Conservation (phyloP, 2,113 vertebrate species). For the Corythornis vintsioides region DNA sequence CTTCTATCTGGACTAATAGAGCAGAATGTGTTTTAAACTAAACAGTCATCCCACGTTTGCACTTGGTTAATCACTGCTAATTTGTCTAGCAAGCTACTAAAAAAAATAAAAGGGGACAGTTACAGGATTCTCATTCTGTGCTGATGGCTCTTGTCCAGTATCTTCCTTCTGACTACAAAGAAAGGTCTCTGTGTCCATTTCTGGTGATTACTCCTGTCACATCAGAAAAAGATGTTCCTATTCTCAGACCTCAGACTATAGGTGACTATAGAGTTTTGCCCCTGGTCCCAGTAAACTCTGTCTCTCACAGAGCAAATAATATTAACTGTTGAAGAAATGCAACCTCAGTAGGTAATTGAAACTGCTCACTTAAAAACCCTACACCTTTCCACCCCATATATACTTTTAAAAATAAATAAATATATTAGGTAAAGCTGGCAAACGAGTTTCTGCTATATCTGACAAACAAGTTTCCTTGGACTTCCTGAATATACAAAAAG, state of each 20-base stretch:
- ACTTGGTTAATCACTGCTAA: background rate
- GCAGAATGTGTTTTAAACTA: conserved; percentile 48
- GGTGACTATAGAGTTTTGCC: background rate
- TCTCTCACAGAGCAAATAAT: background rate
- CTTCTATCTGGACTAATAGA: conserved; percentile 31
- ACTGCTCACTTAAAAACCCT: background rate
- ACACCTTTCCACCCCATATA: background rate
- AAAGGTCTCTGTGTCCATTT: background rate
- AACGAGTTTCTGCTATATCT: too few species aligned
- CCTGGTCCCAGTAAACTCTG: background rate
- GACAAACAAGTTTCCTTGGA: too few species aligned
- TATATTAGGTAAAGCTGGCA: background rate
- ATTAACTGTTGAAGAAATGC: background rate
- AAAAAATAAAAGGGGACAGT: background rate
- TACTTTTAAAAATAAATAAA: background rate
- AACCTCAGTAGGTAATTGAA: background rate
- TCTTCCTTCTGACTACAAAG: background rate
- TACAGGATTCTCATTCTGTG: background rate
- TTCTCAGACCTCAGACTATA: background rate
- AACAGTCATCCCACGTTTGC: background rate
- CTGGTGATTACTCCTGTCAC: background rate
- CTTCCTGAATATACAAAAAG: too few species aligned
- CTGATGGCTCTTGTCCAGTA: background rate
- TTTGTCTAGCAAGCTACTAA: background rate
- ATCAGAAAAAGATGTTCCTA: background rate